These are phyloP conservation scores for Pandion haliaetus DNA, from an alignment of 2,113 vertebrate genomes.

Conservation along the genomic window DNA sequence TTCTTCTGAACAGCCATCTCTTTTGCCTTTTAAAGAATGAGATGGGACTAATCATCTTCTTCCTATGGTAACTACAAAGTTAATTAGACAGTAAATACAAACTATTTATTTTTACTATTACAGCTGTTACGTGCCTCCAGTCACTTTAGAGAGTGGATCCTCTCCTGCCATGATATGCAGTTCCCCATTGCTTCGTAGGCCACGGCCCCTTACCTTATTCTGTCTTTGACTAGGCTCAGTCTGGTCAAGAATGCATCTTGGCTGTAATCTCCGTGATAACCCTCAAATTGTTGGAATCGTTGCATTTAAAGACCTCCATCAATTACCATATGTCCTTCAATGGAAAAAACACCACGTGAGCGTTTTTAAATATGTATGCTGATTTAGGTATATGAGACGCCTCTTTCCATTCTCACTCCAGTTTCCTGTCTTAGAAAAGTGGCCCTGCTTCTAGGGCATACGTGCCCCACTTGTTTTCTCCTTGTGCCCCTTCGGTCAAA, in stretches of 20 bases:
- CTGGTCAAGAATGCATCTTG: neutral
- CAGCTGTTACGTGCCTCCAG: neutral
- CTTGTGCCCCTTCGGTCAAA: neutral
- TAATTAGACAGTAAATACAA: neutral
- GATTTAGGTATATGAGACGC: neutral
- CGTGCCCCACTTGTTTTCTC: neutral
- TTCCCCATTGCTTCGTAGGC: neutral
- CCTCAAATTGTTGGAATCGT: neutral
- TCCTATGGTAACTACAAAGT: constrained; percentile 70
- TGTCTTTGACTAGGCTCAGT: neutral
- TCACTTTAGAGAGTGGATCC: neutral
- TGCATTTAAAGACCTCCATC: neutral
- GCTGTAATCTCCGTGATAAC: neutral
- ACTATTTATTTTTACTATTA: neutral
- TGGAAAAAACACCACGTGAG: neutral
- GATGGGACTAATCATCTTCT: constrained; percentile 69
- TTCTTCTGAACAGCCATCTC: constrained; percentile 66
- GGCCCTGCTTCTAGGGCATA: neutral
- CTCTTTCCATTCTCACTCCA: neutral
- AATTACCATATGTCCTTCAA: neutral
- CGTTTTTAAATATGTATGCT: neutral
- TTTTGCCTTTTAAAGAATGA: constrained; percentile 54
- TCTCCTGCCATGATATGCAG: neutral
- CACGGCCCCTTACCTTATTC: neutral
- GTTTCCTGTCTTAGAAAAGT: neutral